phyloP scores from a whole-genome alignment of 2,888 invertebrate genomes.

The Tridacna crocea region DNA sequence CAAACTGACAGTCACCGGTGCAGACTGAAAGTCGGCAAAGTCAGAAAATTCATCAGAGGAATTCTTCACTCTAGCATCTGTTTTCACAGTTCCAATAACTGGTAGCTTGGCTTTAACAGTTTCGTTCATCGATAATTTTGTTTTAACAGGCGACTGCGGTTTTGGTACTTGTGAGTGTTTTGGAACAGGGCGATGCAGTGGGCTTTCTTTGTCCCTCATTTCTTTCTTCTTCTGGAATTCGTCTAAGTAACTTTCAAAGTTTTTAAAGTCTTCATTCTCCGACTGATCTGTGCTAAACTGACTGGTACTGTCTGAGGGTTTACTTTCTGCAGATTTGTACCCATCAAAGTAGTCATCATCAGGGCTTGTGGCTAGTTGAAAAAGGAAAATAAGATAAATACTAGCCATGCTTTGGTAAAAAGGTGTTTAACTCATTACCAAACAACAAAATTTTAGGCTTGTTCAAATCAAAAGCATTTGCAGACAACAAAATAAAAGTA shows the following conservation, averaged over 20 bases:
- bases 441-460: no score
- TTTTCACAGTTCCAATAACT: constrained; percentile 5
- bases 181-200: constrained; percentile 68
- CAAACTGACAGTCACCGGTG: constrained; percentile 45
- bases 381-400: no score
- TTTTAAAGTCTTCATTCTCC: constrained; percentile 78
- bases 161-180: constrained; percentile 39
- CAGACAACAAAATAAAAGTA: no score
- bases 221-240: constrained; percentile 72
- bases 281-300: constrained; percentile 79
- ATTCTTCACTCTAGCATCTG: not conserved
- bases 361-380: constrained; percentile 65
- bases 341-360: constrained; percentile 79
- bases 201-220: constrained; percentile 65
- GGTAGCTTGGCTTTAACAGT: constrained; percentile 29
- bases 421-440: not conserved
- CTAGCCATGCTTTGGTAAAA: not conserved
- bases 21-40: constrained; percentile 77
- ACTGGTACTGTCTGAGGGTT: constrained; percentile 75
- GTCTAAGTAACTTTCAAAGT: constrained; percentile 78
- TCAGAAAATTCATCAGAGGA: constrained; percentile 69
- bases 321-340: constrained; percentile 74
- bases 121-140: constrained; percentile 4
- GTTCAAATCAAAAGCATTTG: no score
- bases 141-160: constrained; percentile 22